These are phyloP conservation scores for Pelochelys cantorii DNA, from an alignment of 2,797 vertebrate species.

Conservation along the genomic window DNA sequence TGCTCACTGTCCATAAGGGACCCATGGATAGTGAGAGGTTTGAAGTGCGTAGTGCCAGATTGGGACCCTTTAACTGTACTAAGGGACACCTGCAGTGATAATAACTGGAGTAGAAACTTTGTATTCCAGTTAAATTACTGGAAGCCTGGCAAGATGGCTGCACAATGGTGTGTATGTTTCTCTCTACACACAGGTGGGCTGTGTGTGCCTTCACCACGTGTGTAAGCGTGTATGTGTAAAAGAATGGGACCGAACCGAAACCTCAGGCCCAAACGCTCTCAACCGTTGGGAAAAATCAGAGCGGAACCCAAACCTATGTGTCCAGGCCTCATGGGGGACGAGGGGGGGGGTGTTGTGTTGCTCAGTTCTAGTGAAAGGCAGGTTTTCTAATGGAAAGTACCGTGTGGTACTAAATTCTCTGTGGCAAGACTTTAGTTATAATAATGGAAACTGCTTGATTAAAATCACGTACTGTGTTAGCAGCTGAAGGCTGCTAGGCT, in stretches of 20 bases:
- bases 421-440: neutral
- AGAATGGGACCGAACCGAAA: neutral
- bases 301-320: neutral
- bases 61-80: neutral
- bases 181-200: neutral
- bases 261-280: neutral
- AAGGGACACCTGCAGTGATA: neutral
- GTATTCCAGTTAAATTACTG: neutral
- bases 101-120: neutral
- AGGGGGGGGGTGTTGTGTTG: neutral
- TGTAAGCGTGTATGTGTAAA: neutral
- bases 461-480: neutral
- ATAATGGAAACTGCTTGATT: neutral
- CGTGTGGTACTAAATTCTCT: neutral
- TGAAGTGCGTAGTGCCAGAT: neutral
- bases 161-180: neutral
- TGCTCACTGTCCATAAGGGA: neutral
- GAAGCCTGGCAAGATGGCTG: neutral
- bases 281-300: neutral
- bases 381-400: neutral
- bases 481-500: neutral
- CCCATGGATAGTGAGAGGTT: neutral
- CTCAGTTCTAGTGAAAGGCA: neutral
- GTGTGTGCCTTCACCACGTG: neutral
- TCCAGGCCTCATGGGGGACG: neutral